A percentile compares a stretch with the other conserved stretches of the same genome.
phyloP scores from a whole-genome alignment of 2,888 invertebrate genomes.

The Hedychridium roseum region DNA sequence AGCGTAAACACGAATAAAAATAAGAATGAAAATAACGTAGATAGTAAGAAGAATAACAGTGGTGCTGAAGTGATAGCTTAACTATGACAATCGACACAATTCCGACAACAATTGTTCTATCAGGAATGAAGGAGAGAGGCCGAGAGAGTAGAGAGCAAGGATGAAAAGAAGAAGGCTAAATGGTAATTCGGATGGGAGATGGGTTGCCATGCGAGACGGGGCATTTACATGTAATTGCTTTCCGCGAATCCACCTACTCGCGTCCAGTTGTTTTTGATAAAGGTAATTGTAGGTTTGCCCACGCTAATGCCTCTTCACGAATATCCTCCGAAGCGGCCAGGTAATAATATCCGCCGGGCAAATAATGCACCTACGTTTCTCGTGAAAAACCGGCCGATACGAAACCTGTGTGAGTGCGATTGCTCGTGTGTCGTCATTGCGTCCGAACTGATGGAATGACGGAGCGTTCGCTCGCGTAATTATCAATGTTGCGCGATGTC shows the following conservation, averaged over 20 bases:
- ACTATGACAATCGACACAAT: too few species aligned
- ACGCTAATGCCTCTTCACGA: constrained; percentile 51
- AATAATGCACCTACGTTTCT: constrained; percentile 33
- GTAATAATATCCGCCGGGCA: constrained; percentile 38
- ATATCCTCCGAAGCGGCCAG: constrained; percentile 44
- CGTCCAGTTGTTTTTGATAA: constrained; percentile 57
- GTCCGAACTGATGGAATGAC: background rate
- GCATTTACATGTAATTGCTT: constrained; percentile 60
- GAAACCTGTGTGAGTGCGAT: too few species aligned
- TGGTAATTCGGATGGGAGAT: constrained; percentile 50
- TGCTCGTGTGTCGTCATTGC: constrained; percentile 17
- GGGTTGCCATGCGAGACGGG: constrained; percentile 52
- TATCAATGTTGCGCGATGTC: background rate
- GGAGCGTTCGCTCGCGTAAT: background rate
- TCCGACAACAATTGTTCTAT: too few species aligned
- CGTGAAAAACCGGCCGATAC: constrained; percentile 23
- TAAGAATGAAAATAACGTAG: too few species aligned
- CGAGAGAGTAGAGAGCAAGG: too few species aligned
- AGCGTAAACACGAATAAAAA: too few species aligned
- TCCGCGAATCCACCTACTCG: constrained; percentile 58
- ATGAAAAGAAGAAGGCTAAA: constrained; percentile 42
- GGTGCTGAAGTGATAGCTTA: too few species aligned
- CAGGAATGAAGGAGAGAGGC: too few species aligned
- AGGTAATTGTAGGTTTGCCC: constrained; percentile 56
- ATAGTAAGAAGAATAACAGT: too few species aligned